Base-by-base conservation (phyloP, 2,797 vertebrate species). In the Rallus crepitans region DNA sequence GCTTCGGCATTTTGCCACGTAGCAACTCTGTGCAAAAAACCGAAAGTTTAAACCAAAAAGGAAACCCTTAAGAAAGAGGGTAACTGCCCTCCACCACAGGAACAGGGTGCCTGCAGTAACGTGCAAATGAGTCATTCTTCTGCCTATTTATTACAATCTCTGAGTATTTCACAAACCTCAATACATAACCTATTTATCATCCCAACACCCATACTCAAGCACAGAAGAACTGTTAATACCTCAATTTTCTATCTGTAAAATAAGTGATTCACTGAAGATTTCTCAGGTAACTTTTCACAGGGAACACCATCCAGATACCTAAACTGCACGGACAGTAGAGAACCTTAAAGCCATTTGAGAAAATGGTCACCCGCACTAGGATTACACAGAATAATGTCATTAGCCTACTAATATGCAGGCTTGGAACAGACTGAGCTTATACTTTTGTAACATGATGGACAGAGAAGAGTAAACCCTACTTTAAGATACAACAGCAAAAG, bases 401-500 rank as follows among this genome's bases (percentile, higher is more conserved):
- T 47, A 83, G 28, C 16, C 19, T 27, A 73, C 14, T 75, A 52
- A 12, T 16, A 45, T 6, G 86, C 8, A 12, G 64, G 30, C 10
- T 81, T 55, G 73, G 42, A 93, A 84, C 10, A 76, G 48, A n/a
- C 24, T 35, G 13, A 73, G 21, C 27, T 86, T n/a, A 53, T 15
- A 50, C 86, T 97, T 95, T 91, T 50, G 15, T 73, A 95, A 86
- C 17, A 66, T 35, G 64, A 33, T 70, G 83, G 64, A 83, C 83
- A 97, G 65, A 93, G 66, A 92, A 59, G 83, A 87, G 83, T 39
- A 65, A 17, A 42, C 80, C n/a, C 39, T 95, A 68, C 27, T 90
- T 94, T 69, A 91, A 89, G 90, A 90, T 65, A 81, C 66, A 96
- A 82, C 1, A 56, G 78, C 79, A 79, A 81, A 93, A 82, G 19